Base-by-base conservation (phyloP, 2,888 invertebrate species). In the Actias luna region DNA sequence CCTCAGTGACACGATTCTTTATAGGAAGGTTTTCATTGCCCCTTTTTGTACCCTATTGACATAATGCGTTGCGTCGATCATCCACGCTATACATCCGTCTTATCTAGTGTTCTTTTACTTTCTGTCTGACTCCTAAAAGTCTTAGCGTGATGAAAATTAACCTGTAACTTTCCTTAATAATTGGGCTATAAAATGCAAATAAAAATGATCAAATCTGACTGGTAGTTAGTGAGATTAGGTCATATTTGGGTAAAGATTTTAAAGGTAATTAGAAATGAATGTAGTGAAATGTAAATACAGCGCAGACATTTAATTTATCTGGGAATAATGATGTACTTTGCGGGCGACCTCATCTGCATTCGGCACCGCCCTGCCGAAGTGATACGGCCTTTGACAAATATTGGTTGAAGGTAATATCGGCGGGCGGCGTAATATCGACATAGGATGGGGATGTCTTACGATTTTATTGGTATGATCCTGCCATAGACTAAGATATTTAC, bases 361-460 rank as follows among this genome's bases (percentile, higher is more conserved):
- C 46, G 46, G 46, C 46, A 50, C 46, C 46, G 46, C 46, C 46
- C 46, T 50, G 46, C 25, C 46, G 46, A 82, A 80, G 46, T 50
- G 46, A 82, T 81, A 82, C 77, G 74, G 74, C 75, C 85, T 85
- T 85, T 82, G 85, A 85, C 85, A 87, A 87, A 88, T 87, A 87
- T 87, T 88, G 84, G 84, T 73, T 75, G 77, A 79, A 80, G 80
- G 79, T 80, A 84, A 84, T 84, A 85, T 83, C 76, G 78, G 68
- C 69, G 65, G 67, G 55, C 12, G 46, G 58, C 74, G 74, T 78
- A 79, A 84, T 84, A 83, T 83, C 72, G 76, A 64, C 68, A 64
- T 70, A 75, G 71, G 72, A 72, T 72, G 69, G 71, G 72, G 79
- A 70, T 75, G 73, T 74, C 72, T 77, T 76, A 73, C 65, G 69